Evolutionary conservation across 2,888 invertebrate species (phyloP), one percentile per base, ranked within the genome.

Genomic region (Cryptosula pallasiana): DNA sequence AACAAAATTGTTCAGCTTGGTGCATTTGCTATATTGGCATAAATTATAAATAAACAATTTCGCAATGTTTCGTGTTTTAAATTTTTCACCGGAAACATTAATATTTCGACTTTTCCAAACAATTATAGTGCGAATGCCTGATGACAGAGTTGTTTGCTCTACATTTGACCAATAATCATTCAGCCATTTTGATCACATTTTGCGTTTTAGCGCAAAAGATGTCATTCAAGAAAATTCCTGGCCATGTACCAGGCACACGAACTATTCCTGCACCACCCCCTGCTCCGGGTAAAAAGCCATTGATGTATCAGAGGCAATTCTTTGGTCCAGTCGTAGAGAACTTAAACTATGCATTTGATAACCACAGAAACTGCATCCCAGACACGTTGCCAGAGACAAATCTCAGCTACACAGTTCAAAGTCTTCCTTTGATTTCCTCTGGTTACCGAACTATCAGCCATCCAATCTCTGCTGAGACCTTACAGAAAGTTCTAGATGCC

Each of bases 241-340:
- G 63, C 3, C 63, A 63, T 20, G 63, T 63, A 13, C 63, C 63
- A 32, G 63, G 63, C 13, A 63, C 63, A 9, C 25, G 63, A 63
- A 63, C 63, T 13, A 63, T 63, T 32, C 63, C 63, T 27, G 63
- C 63, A 9, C 63, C 63, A 13, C 63, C 63, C 32, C 32, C 32
- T 13, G 32, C 34, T 63, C 63, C 63, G 13, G 63, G 63, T 3
- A 63, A n/a, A 27, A 63, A 63, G 32, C 63, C 63, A 9, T 32
- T 63, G 29, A 2, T 63, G 32, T 32, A 63, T n/a, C 63, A 63
- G 23, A 80, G 78, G 72, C 81, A 82, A 71, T 82, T 82, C 72
- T 83, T 83, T 74, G 82, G 82, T 27, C 82, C 81, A 13, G 77
- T 82, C 16, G 78, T 81, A n/a, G 25, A 13, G 0, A 75, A 78